A percentile compares a stretch with the other conserved stretches of the same genome.
Conservation (phyloP, 2,888 invertebrate species). For the Germaria angustata region DNA sequence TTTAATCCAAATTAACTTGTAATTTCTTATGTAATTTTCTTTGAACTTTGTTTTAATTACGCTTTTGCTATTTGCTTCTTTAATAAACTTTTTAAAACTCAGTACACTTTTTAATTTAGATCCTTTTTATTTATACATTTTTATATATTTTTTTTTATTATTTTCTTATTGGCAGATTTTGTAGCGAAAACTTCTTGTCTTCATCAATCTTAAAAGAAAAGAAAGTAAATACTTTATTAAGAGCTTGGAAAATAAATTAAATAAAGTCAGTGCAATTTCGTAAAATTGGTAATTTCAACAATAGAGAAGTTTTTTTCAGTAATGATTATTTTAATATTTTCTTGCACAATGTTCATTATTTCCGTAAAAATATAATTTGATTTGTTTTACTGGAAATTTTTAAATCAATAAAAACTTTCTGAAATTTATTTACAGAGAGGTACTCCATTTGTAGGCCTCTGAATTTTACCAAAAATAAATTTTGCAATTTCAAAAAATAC, state of each 20-base stretch:
- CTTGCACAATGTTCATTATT: too few species aligned
- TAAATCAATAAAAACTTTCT: too few species aligned
- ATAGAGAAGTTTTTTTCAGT: not conserved
- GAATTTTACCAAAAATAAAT: too few species aligned
- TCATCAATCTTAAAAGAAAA: constrained; percentile 26
- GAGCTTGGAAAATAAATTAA: not conserved
- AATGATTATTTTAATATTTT: too few species aligned
- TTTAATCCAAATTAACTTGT: constrained; percentile 6
- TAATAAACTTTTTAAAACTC: not conserved
- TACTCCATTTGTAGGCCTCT: too few species aligned
- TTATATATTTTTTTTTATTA: not conserved
- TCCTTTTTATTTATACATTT: constrained; percentile 17
- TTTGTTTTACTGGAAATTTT: too few species aligned
- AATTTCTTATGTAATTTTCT: not conserved
- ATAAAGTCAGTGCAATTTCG: not conserved
- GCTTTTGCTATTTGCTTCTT: not conserved
- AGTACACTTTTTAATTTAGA: constrained; percentile 4
- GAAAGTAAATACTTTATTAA: constrained; percentile 4
- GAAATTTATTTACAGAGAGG: too few species aligned
- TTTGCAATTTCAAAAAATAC: too few species aligned
- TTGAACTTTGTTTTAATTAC: constrained; percentile 16
- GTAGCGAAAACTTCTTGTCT: constrained; percentile 20
- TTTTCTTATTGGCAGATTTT: constrained; percentile 20
- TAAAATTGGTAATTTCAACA: too few species aligned
- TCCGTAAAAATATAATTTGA: too few species aligned